Conservation (phyloP, 2,113 vertebrate species). For the Abramis brama region DNA sequence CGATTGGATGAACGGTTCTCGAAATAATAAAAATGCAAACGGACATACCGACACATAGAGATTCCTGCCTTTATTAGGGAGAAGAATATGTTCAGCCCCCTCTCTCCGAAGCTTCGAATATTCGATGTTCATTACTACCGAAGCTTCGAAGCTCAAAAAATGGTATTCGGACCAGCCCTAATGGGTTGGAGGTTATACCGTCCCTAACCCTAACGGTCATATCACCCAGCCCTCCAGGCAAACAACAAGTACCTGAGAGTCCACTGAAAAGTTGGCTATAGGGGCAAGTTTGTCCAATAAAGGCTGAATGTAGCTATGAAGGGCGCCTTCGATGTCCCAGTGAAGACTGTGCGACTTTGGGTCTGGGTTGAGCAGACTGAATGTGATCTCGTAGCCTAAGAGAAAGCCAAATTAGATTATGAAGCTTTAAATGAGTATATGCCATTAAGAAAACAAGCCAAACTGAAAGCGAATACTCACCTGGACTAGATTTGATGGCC, state of each 20-base stretch:
- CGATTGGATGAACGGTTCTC: no score
- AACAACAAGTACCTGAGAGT: conserved; percentile 86
- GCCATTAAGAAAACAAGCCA: background rate
- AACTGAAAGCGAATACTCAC: conserved; percentile 66
- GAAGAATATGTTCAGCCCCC: no score
- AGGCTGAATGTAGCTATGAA: conserved; percentile 84
- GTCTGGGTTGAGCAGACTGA: conserved; percentile 94
- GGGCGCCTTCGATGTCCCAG: conserved; percentile 90
- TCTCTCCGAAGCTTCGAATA: no score
- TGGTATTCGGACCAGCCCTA: no score
- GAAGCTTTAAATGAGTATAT: background rate
- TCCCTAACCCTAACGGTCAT: no score
- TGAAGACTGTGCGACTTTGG: conserved; percentile 86
- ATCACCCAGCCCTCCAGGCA: background rate
- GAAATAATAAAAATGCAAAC: no score
- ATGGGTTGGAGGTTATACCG: no score
- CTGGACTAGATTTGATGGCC: conserved; percentile 92
- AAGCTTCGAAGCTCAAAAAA: no score
- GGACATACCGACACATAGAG: no score
- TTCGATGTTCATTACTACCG: no score
- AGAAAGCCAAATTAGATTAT: background rate
- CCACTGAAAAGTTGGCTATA: conserved; percentile 92
- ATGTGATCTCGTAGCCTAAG: conserved; percentile 94
- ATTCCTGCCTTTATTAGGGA: no score
- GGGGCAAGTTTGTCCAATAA: conserved; percentile 84